Base-by-base conservation (phyloP, 2,888 invertebrate species). In the Argyresthia albistria region DNA sequence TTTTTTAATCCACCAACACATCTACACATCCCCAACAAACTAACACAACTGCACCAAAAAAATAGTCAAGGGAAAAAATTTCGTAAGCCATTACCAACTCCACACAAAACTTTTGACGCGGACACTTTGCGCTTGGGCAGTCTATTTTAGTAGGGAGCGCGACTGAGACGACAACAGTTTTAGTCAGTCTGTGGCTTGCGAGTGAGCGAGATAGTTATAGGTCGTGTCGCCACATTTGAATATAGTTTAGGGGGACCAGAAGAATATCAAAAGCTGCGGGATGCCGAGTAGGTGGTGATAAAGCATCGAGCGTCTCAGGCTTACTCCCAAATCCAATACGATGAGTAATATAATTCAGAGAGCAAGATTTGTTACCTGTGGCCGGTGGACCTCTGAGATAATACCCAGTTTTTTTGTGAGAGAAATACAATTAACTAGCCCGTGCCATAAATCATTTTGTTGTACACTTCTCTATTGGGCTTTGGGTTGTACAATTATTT, bases 281-380 rank as follows among this genome's bases (percentile, higher is more conserved):
- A 82, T 69, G 78, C 78, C 83, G 83, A 87, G 84, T 87, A 86
- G 88, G 88, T 87, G 88, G 88, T 83, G 84, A 84, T 87, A 86
- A 86, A 88, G 83, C 84, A 86, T 87, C 81, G 83, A 81, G 82
- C 74, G 73, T 53, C 59, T 25, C 25, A 60, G 61, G 60, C 73
- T 78, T 76, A 80, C 73, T 84, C 80, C 82, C 80, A 83, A 84
- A 84, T 84, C 84, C 80, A 82, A 82, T 79, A 69, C 87, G 87
- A 84, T 87, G 87, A 87, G 83, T 87, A 86, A 79, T 87, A 84
- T n/a, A n/a, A n/a, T 86, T 84, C 82, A 82, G 84, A 83, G 86
- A 82, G 78, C 75, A 79, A 84, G 87, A 86, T 84, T 86, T 87
- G 82, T 83, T 86, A 84, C 87, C 87, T 87, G 87, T 83, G 84